Percentiles rank a stretch among this genome's conserved stretches.
phyloP scores from a whole-genome alignment of 2,888 invertebrate species.

The Drosophila recens region DNA sequence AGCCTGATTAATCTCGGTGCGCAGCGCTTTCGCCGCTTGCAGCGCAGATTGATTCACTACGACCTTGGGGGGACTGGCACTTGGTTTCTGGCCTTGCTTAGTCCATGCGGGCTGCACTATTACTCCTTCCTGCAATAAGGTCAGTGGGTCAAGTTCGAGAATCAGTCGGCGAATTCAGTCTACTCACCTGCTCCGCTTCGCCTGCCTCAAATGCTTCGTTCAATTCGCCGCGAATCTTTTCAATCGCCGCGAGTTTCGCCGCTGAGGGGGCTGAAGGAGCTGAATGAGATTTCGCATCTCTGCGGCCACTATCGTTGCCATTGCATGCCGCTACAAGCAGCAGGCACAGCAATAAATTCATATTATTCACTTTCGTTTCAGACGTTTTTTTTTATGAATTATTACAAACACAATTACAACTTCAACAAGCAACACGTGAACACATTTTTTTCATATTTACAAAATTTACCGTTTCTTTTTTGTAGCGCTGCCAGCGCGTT shows the following conservation, averaged over 20 bases:
- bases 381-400: not conserved
- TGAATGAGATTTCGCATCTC: not conserved
- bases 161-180: too few species aligned
- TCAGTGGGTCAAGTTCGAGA: not conserved
- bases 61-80: conserved; percentile 59
- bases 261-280: not conserved
- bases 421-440: conserved; percentile 51
- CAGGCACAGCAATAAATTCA: conserved; percentile 40
- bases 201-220: conserved; percentile 67
- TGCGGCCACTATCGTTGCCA: conserved; percentile 1
- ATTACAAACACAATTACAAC: conserved; percentile 17
- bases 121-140: conserved; percentile 55
- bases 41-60: conserved; percentile 64
- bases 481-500: conserved; percentile 30
- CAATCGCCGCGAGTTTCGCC: conserved; percentile 66
- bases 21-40: conserved; percentile 45
- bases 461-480: conserved; percentile 53
- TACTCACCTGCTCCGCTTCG: conserved; percentile 45
- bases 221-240: conserved; percentile 77
- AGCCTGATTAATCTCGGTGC: conserved; percentile 57
- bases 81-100: conserved; percentile 15
- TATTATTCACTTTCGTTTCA: conserved; percentile 2
- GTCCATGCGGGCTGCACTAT: conserved; percentile 83
- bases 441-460: conserved; percentile 34
- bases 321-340: conserved; percentile 27